phyloP scores from a whole-genome alignment of 2,113 vertebrate species.

The Perognathus longimembris region DNA sequence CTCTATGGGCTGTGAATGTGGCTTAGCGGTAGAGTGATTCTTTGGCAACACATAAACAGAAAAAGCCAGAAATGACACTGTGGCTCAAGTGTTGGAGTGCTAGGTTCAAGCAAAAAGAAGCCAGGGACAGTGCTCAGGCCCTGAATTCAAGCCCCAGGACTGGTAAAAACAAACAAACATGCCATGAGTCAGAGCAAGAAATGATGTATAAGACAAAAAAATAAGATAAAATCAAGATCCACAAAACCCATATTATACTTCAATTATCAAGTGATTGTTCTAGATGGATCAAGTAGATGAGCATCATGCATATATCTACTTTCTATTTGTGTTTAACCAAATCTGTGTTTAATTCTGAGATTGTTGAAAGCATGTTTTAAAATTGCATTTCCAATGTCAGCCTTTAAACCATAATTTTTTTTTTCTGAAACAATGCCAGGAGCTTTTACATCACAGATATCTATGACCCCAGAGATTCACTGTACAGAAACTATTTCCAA shows the following conservation, averaged over 20 bases:
- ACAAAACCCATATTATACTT: background rate
- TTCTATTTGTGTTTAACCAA: background rate
- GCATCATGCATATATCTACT: background rate
- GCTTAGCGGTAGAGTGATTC: no score
- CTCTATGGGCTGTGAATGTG: background rate
- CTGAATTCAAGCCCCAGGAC: no score
- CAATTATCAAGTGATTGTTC: slow-evolving; percentile 19
- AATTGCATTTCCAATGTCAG: slow-evolving; percentile 81
- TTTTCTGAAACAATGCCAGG: slow-evolving; percentile 79
- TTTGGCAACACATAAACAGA: no score
- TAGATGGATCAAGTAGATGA: background rate
- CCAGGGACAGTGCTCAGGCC: no score
- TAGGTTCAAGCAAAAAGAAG: no score
- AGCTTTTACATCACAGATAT: slow-evolving; percentile 79
- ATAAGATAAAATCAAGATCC: background rate
- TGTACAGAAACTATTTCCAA: slow-evolving; percentile 75
- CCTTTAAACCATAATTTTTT: slow-evolving; percentile 73
- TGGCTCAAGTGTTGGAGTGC: no score
- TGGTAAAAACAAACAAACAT: no score
- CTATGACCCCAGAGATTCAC: slow-evolving; percentile 68
- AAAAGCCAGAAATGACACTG: no score
- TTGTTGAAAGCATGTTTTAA: slow-evolving; percentile 74
- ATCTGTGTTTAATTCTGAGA: slow-evolving; percentile 45
- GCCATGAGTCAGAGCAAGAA: background rate
- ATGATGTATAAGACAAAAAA: background rate